Conservation (phyloP, 2,113 vertebrate species). For the Callipepla squamata region DNA sequence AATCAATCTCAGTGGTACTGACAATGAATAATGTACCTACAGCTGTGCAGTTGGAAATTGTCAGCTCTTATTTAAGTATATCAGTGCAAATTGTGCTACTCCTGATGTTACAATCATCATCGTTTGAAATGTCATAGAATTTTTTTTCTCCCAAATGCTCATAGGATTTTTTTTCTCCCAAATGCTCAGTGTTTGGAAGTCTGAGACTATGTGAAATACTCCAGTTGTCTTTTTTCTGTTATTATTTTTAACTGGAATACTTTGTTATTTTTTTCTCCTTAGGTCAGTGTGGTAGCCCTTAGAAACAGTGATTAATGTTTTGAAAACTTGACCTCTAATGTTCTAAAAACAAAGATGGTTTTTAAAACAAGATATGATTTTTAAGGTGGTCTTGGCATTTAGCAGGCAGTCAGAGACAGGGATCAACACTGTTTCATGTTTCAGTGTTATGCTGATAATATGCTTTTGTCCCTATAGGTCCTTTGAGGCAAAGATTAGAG, state of each 20-base stretch:
- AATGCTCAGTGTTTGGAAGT: background rate
- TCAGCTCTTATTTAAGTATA: background rate
- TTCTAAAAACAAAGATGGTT: background rate
- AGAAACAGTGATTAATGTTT: background rate
- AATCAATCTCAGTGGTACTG: background rate
- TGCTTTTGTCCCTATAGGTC: background rate
- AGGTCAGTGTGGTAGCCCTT: background rate
- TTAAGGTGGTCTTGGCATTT: background rate
- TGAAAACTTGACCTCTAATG: background rate
- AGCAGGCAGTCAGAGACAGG: background rate
- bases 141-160: background rate
- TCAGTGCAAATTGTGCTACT: background rate
- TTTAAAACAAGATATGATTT: background rate
- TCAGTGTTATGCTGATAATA: background rate
- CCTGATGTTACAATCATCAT: background rate
- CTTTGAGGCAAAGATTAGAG: conserved; percentile 23
- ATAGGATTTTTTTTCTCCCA: background rate
- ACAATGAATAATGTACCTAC: background rate
- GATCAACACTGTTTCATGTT: rapidly evolving
- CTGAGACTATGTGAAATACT: background rate
- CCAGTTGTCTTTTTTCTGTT: background rate
- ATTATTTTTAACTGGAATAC: background rate
- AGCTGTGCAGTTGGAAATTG: background rate
- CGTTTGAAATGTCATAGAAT: background rate
- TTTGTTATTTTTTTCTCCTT: background rate